Evolutionary conservation across 23 tunicate genomes (phyloP).

Genomic region (Phallusia fumigata): DNA sequence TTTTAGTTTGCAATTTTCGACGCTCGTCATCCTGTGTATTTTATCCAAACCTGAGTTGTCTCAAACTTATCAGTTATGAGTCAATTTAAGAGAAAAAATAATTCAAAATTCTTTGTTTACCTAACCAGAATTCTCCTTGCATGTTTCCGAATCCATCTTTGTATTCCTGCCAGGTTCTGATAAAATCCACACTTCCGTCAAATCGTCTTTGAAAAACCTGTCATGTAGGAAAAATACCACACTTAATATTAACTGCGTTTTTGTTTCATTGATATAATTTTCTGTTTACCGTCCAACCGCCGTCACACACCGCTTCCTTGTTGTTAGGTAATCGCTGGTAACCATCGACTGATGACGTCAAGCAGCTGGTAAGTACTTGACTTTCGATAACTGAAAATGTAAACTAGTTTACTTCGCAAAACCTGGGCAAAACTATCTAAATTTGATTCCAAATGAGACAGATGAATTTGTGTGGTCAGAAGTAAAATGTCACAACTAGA

Average conservation of each 20-base stretch:
- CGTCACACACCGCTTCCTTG: neutral
- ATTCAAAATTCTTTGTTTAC: neutral
- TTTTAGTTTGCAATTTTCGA: neutral
- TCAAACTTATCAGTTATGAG: neutral
- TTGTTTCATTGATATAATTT: neutral
- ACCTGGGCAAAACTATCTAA: too few species aligned
- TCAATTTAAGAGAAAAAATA: neutral
- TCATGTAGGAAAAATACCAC: neutral
- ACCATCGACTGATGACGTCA: neutral
- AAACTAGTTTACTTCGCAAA: too few species aligned
- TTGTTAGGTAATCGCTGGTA: neutral
- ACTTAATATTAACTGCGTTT: neutral
- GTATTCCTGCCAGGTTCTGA: neutral
- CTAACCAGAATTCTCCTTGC: constrained; percentile 1
- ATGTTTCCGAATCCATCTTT: constrained; percentile 7
- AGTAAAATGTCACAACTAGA: too few species aligned
- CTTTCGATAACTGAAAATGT: neutral
- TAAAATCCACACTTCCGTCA: constrained; percentile 13
- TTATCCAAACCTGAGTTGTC: neutral
- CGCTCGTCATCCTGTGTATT: neutral
- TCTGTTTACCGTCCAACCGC: constrained; percentile 6
- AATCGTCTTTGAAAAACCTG: constrained; percentile 8
- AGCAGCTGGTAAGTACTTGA: neutral
- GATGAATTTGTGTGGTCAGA: too few species aligned
- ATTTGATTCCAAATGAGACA: too few species aligned